Evolutionary conservation across 2,113 vertebrate genomes (phyloP).

Genomic region (Barnardius zonarius): DNA sequence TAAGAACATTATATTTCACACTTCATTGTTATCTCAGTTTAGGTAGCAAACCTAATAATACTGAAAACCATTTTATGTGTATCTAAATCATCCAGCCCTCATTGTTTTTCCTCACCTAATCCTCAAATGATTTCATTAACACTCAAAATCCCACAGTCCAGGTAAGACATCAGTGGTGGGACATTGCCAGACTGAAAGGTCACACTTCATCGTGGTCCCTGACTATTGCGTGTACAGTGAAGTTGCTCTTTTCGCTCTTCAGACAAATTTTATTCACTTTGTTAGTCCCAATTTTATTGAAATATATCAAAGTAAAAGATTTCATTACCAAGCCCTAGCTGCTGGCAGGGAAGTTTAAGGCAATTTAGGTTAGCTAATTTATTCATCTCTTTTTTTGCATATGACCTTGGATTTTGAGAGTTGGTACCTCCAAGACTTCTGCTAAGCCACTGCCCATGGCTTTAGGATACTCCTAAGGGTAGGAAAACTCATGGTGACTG

Average conservation of each 20-base stretch:
- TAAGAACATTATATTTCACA: conserved; percentile 27
- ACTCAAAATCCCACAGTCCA: neutral
- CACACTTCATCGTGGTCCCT: neutral
- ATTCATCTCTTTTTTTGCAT: neutral
- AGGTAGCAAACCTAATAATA: neutral
- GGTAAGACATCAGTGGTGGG: neutral
- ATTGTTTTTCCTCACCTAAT: neutral
- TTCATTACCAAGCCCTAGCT: neutral
- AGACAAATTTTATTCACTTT: neutral
- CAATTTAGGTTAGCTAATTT: neutral
- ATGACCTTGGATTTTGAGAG: neutral
- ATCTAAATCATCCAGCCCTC: neutral
- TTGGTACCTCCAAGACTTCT: neutral
- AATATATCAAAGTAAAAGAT: neutral
- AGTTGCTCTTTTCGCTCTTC: neutral
- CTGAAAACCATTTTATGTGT: neutral
- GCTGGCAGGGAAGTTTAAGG: neutral
- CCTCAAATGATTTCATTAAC: neutral
- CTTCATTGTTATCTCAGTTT: neutral
- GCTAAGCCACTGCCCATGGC: neutral
- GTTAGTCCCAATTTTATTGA: neutral
- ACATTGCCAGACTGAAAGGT: neutral
- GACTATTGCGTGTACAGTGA: accelerated
- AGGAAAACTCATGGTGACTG: neutral
- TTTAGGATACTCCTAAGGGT: neutral